Evolutionary conservation across 2,113 vertebrate genomes (phyloP).

Genomic region (Heterochromis multidens): DNA sequence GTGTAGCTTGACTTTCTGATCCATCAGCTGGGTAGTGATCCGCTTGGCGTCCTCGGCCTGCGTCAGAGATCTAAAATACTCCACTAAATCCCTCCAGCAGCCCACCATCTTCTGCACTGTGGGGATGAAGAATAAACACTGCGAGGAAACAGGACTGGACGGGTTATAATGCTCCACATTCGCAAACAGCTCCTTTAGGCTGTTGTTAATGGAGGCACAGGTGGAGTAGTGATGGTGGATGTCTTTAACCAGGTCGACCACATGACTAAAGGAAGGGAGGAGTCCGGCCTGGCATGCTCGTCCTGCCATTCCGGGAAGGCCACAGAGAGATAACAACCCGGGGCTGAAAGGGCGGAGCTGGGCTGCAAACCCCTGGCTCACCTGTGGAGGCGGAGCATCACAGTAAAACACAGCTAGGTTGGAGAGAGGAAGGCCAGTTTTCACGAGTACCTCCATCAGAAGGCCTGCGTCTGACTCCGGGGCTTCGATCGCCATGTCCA

Average conservation of each 20-base stretch:
- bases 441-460: conserved; percentile 38
- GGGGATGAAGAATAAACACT: conserved; percentile 30
- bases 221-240: conserved; percentile 50
- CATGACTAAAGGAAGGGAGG: conserved; percentile 5
- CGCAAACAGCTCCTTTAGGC: conserved; percentile 50
- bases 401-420: conserved; percentile 65
- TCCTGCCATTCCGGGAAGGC: conserved; percentile 43
- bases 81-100: conserved; percentile 53
- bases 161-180: background rate
- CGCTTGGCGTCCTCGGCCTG: rapidly evolving
- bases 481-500: background rate
- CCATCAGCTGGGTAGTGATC: conserved; percentile 30
- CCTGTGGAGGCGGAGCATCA: background rate
- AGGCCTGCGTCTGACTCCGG: background rate
- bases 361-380: background rate
- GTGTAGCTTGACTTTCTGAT: conserved; percentile 31
- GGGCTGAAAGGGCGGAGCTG: conserved; percentile 43
- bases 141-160: background rate
- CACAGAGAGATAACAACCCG: conserved; percentile 50
- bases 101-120: conserved; percentile 47
- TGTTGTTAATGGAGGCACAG: background rate
- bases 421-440: conserved; percentile 11
- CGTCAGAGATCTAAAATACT: conserved; percentile 44
- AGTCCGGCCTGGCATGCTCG: conserved; percentile 56
- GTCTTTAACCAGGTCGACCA: conserved; percentile 50